Evolutionary conservation across 37 sponge, comb jelly and placozoan species (phyloP).

Genomic region (Diacarnus erythraeanus): DNA sequence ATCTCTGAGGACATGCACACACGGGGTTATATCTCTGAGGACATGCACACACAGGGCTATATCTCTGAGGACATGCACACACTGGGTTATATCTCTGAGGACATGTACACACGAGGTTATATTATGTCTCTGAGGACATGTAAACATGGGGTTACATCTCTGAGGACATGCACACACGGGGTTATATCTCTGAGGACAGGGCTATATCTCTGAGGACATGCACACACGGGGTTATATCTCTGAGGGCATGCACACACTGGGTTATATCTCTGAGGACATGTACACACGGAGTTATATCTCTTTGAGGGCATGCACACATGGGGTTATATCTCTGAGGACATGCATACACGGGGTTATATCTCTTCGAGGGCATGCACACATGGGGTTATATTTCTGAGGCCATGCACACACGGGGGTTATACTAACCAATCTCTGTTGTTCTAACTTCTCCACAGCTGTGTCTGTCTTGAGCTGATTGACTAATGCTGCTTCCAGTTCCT

Average conservation of each 20-base stretch:
- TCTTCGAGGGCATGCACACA: too few relatives aligned
- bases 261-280: background rate
- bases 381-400: background rate
- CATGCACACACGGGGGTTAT: background rate
- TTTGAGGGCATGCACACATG: too few relatives aligned
- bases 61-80: background rate
- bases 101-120: background rate
- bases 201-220: background rate
- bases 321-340: background rate
- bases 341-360: background rate
- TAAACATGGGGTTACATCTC: background rate
- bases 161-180: background rate
- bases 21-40: too few relatives aligned
- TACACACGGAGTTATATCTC: background rate
- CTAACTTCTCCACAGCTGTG: constrained; percentile 51
- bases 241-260: too few relatives aligned
- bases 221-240: background rate
- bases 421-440: constrained; percentile 57
- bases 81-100: background rate
- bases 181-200: too few relatives aligned
- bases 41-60: background rate
- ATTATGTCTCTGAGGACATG: too few relatives aligned
- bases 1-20: background rate
- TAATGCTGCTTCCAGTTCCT: constrained; percentile 44
- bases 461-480: constrained; percentile 57